A percentile compares a stretch with the other conserved stretches of the same genome.
These are phyloP conservation scores for Gopherus flavomarginatus DNA, from an alignment of 2,113 vertebrate species.

Conservation along the genomic window DNA sequence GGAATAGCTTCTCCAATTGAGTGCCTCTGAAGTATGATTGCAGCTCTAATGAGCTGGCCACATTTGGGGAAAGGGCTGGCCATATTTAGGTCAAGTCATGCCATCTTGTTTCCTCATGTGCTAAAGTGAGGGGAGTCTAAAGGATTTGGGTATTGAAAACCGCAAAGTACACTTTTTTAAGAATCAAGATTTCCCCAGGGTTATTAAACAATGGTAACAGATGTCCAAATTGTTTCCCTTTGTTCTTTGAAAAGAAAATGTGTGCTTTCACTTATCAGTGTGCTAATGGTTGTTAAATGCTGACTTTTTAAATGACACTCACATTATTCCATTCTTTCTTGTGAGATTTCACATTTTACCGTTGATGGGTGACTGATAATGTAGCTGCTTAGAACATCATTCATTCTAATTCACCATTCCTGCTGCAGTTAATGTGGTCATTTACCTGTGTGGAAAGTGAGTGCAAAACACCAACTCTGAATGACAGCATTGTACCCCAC, in stretches of 20 bases:
- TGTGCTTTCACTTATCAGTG: background rate
- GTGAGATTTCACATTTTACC: background rate
- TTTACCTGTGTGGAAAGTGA: background rate
- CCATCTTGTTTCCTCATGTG: background rate
- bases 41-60: background rate
- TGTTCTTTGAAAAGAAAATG: background rate
- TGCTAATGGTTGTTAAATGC: background rate
- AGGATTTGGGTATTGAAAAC: background rate
- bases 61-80: background rate
- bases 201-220: background rate
- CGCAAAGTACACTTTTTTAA: background rate
- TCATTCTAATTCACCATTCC: background rate
- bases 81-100: background rate
- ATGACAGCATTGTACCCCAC: rapidly evolving
- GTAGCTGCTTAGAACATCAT: background rate
- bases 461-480: background rate
- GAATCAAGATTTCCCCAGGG: background rate
- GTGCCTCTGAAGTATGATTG: background rate
- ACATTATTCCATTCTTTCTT: background rate
- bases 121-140: background rate
- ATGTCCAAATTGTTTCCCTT: background rate
- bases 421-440: background rate
- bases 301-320: background rate
- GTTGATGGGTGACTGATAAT: background rate
- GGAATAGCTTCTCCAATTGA: background rate